Conservation (phyloP, 2,888 invertebrate genomes). For the Ochropleura plecta region DNA sequence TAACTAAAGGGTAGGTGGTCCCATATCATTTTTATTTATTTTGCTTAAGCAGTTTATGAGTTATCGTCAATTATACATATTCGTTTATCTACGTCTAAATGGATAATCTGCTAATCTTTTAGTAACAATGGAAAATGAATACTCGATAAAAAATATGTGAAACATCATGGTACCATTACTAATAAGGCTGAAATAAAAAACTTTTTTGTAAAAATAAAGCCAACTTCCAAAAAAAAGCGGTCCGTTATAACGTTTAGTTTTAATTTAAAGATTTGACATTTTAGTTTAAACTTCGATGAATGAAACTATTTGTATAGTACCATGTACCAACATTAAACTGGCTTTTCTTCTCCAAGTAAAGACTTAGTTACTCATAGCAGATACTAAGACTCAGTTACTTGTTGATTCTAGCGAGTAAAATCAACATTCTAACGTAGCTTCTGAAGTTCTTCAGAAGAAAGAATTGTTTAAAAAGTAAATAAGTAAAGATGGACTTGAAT, state of each 20-base stretch:
- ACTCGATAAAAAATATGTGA: too few species aligned
- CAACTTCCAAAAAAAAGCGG: too few species aligned
- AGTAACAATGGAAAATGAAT: too few species aligned
- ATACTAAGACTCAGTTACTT: conserved; percentile 40
- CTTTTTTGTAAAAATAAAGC: too few species aligned
- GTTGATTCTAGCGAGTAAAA: conserved; percentile 37
- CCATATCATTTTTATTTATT: too few species aligned
- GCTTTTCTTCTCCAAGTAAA: conserved; percentile 50
- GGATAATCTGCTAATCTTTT: too few species aligned
- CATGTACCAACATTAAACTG: conserved; percentile 28
- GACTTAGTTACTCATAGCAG: conserved; percentile 25
- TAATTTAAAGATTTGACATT: not conserved
- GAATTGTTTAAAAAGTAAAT: conserved; percentile 26
- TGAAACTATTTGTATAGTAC: not conserved
- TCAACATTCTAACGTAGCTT: conserved; percentile 38
- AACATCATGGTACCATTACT: too few species aligned
- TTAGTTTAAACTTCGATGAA: not conserved
- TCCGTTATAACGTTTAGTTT: not conserved
- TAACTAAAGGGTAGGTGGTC: too few species aligned
- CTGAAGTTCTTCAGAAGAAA: conserved; percentile 17
- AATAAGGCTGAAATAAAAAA: too few species aligned
- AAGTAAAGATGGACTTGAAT: conserved; percentile 27
- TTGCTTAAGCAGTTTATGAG: too few species aligned
- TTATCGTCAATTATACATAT: too few species aligned
- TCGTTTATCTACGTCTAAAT: too few species aligned